Conservation (phyloP, 2,888 invertebrate species). For the Physocephala rufipes region DNA sequence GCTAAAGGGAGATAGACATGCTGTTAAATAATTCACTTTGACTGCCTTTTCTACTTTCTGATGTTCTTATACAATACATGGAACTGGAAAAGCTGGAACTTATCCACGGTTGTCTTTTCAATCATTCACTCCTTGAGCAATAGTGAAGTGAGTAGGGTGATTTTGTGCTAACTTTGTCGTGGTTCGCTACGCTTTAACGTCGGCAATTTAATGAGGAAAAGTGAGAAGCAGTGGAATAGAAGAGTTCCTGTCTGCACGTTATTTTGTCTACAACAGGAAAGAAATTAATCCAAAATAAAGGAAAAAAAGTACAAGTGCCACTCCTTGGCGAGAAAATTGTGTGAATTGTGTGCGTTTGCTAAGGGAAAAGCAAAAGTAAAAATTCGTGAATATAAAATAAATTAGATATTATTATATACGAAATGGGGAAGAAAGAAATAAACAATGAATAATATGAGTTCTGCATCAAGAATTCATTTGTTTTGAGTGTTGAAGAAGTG, state of each 20-base stretch:
- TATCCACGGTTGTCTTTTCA: background rate
- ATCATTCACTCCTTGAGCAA: constrained; percentile 18
- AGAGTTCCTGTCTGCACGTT: constrained; percentile 24
- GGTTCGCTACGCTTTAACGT: constrained; percentile 14
- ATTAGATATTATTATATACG: too few species aligned
- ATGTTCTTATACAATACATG: constrained; percentile 11
- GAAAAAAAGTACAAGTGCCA: constrained; percentile 44
- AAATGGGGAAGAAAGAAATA: background rate
- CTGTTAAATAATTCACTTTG: background rate
- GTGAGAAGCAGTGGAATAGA: constrained; percentile 24
- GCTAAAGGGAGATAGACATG: background rate
- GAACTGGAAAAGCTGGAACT: background rate
- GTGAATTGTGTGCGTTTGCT: constrained; percentile 19
- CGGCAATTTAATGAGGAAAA: constrained; percentile 30
- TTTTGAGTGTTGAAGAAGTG: too few species aligned
- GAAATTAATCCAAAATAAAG: constrained; percentile 28
- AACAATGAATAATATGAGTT: too few species aligned
- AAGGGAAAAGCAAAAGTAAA: constrained; percentile 37
- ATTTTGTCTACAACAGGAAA: constrained; percentile 25
- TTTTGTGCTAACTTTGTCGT: constrained; percentile 10
- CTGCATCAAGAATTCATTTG: too few species aligned
- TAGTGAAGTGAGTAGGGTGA: background rate
- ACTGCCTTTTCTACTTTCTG: background rate
- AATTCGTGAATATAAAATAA: background rate
- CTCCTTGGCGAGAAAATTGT: constrained; percentile 43